Conservation (phyloP, 2,797 vertebrate species). For the Eutrigla gurnardus region DNA sequence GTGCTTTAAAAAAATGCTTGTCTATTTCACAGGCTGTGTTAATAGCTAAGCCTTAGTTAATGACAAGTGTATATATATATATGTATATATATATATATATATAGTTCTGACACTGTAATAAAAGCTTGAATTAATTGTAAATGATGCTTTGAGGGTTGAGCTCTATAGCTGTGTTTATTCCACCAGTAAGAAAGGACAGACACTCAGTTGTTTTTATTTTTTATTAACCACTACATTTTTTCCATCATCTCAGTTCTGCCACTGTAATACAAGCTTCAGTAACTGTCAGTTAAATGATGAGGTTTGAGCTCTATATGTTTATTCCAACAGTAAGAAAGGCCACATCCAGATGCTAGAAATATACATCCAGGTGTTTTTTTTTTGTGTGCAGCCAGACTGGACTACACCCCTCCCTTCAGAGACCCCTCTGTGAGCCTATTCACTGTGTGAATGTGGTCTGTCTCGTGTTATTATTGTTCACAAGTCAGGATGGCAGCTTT, state of each 20-base stretch:
- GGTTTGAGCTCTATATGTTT: background rate
- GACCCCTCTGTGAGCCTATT: background rate
- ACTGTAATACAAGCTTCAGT: no score
- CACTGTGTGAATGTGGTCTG: constrained; percentile 11
- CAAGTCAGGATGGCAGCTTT: constrained; percentile 18
- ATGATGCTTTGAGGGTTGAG: background rate
- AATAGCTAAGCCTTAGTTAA: no score
- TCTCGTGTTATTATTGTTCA: constrained; percentile 16
- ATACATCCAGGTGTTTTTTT: constrained; percentile 18
- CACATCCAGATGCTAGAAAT: constrained; percentile 3
- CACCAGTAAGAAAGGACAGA: background rate
- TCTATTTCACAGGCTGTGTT: no score
- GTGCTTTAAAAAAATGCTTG: no score
- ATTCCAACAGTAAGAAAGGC: background rate
- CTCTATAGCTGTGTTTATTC: background rate
- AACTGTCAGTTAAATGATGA: background rate
- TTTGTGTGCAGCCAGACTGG: constrained; percentile 1
- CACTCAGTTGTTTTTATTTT: constrained; percentile 14
- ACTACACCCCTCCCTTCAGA: constrained; percentile 2
- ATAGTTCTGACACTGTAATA: no score
- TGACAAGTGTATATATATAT: no score
- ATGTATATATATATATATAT: background rate
- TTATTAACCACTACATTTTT: no score
- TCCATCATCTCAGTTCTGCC: no score
- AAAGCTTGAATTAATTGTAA: background rate